Percentiles rank a stretch among this genome's conserved stretches.
Evolutionary conservation across 2,888 invertebrate genomes (phyloP).

Genomic region (Neocrepidodera transversa): DNA sequence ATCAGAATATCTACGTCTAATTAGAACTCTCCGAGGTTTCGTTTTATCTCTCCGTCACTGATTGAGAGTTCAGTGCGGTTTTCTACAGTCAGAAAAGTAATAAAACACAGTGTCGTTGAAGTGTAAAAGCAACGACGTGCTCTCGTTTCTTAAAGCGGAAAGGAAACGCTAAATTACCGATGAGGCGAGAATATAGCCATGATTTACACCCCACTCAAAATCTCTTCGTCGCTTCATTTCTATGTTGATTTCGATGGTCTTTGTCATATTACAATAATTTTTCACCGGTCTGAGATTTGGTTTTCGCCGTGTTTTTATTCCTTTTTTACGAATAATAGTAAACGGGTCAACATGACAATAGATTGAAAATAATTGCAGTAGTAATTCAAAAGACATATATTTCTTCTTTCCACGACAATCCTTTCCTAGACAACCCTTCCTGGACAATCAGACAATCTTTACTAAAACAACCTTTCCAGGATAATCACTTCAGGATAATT

Average conservation of each 20-base stretch:
- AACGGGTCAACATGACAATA: not conserved
- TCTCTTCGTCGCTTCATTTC: slow-evolving; percentile 42
- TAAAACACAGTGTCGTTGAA: slow-evolving; percentile 57
- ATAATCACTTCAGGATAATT: too few species aligned
- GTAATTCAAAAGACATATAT: too few species aligned
- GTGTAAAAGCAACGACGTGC: slow-evolving; percentile 56
- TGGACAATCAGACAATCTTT: too few species aligned
- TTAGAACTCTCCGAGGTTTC: not conserved
- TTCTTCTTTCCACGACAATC: too few species aligned
- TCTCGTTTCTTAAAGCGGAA: slow-evolving; percentile 52
- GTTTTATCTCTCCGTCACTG: slow-evolving; percentile 20
- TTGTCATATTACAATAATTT: slow-evolving; percentile 41
- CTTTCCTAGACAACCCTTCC: too few species aligned
- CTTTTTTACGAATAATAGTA: not conserved
- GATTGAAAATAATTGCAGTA: too few species aligned
- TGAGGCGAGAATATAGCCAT: slow-evolving; percentile 53
- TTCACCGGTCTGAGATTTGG: slow-evolving; percentile 12
- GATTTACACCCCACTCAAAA: slow-evolving; percentile 53
- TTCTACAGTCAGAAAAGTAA: slow-evolving; percentile 47
- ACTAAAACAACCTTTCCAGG: too few species aligned
- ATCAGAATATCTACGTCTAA: slow-evolving; percentile 5
- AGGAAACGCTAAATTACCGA: slow-evolving; percentile 54
- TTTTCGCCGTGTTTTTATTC: not conserved
- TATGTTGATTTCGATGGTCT: slow-evolving; percentile 40
- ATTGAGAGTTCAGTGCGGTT: slow-evolving; percentile 29